Percentiles rank a stretch among this genome's conserved stretches.
Conservation (phyloP, 2,797 vertebrate genomes). For the Microcaecilia unicolor region DNA sequence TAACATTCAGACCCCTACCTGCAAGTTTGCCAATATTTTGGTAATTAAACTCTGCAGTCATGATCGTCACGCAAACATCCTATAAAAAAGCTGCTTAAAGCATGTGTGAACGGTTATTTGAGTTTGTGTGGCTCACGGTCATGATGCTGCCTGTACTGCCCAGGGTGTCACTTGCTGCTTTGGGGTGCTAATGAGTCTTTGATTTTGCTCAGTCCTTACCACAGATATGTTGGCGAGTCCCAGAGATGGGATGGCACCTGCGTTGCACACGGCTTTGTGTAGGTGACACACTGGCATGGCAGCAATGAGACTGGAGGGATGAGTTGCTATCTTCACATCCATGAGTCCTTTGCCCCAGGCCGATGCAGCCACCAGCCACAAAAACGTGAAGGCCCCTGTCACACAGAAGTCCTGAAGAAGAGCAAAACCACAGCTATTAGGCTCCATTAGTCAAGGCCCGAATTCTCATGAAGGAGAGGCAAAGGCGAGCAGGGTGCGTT, state of each 20-base stretch:
- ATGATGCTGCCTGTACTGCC: no score
- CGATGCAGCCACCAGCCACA: constrained; percentile 88
- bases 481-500: background rate
- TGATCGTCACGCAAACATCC: no score
- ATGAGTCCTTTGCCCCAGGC: constrained; percentile 88
- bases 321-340: constrained; percentile 74
- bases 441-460: no score
- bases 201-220: constrained; percentile 51
- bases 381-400: constrained; percentile 79
- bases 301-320: constrained; percentile 44
- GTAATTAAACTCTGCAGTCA: no score
- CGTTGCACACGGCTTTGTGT: constrained; percentile 21
- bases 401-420: constrained; percentile 72
- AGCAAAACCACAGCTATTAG: background rate
- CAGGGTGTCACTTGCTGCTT: no score
- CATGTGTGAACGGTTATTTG: no score
- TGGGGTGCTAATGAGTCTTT: background rate
- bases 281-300: constrained; percentile 23
- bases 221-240: constrained; percentile 88
- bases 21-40: no score
- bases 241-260: constrained; percentile 61
- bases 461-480: no score
- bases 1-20: no score
- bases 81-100: no score
- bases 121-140: no score